Evolutionary conservation across 2,888 invertebrate genomes (phyloP).

Genomic region (Trachelus troglodyta): DNA sequence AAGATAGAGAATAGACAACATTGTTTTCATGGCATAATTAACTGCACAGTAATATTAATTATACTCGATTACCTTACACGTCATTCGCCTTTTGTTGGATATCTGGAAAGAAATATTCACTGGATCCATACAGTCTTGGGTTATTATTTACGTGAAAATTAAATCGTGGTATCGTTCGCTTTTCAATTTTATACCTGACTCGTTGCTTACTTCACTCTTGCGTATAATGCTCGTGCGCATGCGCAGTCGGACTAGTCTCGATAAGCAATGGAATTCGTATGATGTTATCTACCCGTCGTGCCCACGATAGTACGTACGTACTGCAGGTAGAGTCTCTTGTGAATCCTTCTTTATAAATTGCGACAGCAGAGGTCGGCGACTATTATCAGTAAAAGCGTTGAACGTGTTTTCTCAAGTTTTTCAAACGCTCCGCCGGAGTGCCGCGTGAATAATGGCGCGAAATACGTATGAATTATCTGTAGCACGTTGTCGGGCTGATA

Average conservation of each 20-base stretch:
- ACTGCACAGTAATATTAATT: constrained; percentile 36
- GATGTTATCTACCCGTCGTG: constrained; percentile 50
- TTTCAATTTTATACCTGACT: not conserved
- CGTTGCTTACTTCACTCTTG: not conserved
- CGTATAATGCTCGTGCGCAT: not conserved
- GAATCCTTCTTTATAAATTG: constrained; percentile 51
- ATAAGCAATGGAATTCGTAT: constrained; percentile 13
- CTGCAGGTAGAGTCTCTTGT: constrained; percentile 17
- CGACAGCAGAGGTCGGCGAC: constrained; percentile 49
- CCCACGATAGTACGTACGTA: constrained; percentile 13
- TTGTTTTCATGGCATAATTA: constrained; percentile 38
- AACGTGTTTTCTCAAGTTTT: not conserved
- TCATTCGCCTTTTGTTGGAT: too few species aligned
- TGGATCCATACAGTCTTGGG: not conserved
- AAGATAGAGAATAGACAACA: constrained; percentile 29
- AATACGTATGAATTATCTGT: not conserved
- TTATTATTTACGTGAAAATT: not conserved
- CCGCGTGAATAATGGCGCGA: not conserved
- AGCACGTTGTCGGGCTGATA: not conserved
- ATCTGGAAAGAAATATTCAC: not conserved
- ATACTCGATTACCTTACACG: constrained; percentile 7
- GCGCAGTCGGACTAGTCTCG: not conserved
- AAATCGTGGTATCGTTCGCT: not conserved
- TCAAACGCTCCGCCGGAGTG: not conserved
- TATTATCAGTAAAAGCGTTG: constrained; percentile 44